Evolutionary conservation across 2,113 vertebrate genomes (phyloP).

Genomic region (Gobiocypris rarus): DNA sequence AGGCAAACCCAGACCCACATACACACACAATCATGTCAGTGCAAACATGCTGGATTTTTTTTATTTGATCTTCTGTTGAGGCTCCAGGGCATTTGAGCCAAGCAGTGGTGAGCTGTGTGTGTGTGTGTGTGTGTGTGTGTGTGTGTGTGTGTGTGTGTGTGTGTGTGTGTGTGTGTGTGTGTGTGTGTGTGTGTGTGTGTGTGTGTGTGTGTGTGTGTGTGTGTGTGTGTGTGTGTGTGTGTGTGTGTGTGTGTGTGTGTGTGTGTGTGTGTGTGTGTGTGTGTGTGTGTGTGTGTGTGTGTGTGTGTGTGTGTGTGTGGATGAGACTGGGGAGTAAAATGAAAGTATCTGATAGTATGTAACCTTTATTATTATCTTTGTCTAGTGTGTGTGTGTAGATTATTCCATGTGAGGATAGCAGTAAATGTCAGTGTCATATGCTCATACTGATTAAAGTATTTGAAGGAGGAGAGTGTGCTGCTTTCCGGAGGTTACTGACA

Average conservation of each 20-base stretch:
- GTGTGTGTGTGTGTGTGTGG: not conserved
- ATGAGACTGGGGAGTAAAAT: not conserved
- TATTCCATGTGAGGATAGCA: slow-evolving; percentile 1
- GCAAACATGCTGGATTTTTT: slow-evolving; percentile 44
- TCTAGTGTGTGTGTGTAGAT: slow-evolving; percentile 47
- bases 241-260: not conserved
- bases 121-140: not conserved
- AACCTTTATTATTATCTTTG: slow-evolving; percentile 15
- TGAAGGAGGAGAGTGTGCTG: slow-evolving; percentile 3
- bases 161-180: not conserved
- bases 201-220: not conserved
- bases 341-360: not conserved
- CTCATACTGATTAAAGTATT: slow-evolving; percentile 44
- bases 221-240: not conserved
- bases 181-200: not conserved
- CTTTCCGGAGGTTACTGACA: not conserved
- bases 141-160: not conserved
- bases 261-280: not conserved
- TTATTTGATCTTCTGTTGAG: slow-evolving; percentile 27
- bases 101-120: not conserved
- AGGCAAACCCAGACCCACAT: not conserved
- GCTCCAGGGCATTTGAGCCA: slow-evolving; percentile 21
- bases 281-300: not conserved
- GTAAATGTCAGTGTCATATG: slow-evolving; percentile 50
- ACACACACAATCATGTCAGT: slow-evolving; percentile 15